These are phyloP conservation scores for Forbesichthys papilliferus DNA, from an alignment of 2,113 vertebrate genomes.

Conservation along the genomic window DNA sequence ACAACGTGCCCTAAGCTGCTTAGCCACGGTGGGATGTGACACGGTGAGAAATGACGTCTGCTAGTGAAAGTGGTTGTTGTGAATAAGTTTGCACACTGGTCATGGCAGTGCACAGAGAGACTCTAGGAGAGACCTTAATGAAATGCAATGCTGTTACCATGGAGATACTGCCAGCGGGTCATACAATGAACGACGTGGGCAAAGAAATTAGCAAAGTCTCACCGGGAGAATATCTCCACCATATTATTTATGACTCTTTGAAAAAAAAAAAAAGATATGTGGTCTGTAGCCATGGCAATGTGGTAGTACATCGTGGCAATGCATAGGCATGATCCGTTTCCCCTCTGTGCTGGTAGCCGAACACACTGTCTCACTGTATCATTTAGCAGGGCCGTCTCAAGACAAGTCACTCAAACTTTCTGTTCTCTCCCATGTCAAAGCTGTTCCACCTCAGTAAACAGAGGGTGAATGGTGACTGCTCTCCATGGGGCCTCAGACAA, in stretches of 20 bases:
- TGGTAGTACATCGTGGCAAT: not conserved
- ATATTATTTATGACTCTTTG: not conserved
- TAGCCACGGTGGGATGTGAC: conserved; percentile 49
- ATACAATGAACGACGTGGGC: not conserved
- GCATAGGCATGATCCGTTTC: conserved; percentile 23
- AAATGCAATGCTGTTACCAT: conserved; percentile 17
- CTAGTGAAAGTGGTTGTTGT: conserved; percentile 32
- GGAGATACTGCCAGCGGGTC: not conserved
- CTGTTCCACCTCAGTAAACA: conserved; percentile 69
- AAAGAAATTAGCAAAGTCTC: not conserved
- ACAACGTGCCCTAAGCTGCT: conserved; percentile 60
- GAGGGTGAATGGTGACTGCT: conserved; percentile 69
- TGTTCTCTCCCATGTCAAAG: conserved; percentile 48
- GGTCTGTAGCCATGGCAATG: conserved; percentile 9
- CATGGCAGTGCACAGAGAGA: not conserved
- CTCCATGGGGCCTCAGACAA: conserved; percentile 65
- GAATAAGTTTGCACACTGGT: conserved; percentile 20
- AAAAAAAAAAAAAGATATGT: no score
- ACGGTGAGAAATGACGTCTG: conserved; percentile 40
- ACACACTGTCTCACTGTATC: conserved; percentile 50
- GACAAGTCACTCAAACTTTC: conserved; percentile 49
- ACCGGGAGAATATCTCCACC: not conserved
- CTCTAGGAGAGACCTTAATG: conserved; percentile 2
- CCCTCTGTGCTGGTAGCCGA: conserved; percentile 32
- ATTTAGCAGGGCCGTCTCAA: conserved; percentile 36